These are phyloP conservation scores for Ptiloglossa arizonensis DNA, from an alignment of 1,140 invertebrate genomes.

Conservation along the genomic window DNA sequence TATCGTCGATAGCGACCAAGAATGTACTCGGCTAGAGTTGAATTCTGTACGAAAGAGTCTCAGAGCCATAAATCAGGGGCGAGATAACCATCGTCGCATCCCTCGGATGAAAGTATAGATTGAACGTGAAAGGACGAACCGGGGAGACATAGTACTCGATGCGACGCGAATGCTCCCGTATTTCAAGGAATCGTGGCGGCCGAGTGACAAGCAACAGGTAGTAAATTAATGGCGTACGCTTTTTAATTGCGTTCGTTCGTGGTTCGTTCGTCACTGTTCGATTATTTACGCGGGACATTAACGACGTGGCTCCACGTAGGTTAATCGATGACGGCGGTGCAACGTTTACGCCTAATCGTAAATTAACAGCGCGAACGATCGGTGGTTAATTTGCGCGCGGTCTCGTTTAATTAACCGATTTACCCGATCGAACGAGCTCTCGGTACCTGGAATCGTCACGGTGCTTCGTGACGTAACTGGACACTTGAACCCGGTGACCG, in stretches of 20 bases:
- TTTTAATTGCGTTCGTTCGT: neutral
- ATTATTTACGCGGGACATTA: neutral
- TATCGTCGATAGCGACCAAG: too few species aligned
- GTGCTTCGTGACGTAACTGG: too few species aligned
- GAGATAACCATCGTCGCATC: conserved; percentile 15
- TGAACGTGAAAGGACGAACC: neutral
- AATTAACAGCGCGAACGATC: conserved; percentile 41
- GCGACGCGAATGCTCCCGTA: neutral
- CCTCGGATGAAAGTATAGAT: conserved; percentile 6
- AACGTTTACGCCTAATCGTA: conserved; percentile 28
- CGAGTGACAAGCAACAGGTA: neutral
- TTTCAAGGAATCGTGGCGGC: neutral
- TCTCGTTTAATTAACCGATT: conserved; percentile 37
- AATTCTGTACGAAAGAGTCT: neutral
- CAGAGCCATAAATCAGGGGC: neutral
- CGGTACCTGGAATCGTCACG: too few species aligned
- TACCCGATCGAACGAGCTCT: neutral
- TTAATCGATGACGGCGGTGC: neutral
- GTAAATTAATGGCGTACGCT: neutral
- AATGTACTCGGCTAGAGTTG: too few species aligned
- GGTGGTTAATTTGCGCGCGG: conserved; percentile 1
- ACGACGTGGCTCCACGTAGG: neutral
- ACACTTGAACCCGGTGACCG: too few species aligned
- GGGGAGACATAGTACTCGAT: neutral
- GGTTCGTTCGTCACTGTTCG: neutral